Conservation (phyloP, 2,888 invertebrate species). For the Rhodophaea formosa region DNA sequence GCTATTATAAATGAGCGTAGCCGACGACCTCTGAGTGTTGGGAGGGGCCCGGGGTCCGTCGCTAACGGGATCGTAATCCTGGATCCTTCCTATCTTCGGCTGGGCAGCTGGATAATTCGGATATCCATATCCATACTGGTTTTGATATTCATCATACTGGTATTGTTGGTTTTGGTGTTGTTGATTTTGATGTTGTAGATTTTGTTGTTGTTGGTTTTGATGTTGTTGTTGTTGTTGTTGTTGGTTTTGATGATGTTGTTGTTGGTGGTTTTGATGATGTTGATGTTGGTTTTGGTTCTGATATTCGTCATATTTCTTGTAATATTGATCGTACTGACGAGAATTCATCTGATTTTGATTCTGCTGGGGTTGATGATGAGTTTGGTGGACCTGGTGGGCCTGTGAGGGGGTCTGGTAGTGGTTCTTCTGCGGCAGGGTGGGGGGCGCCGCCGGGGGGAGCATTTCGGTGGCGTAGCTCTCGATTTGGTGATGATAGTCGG, state of each 20-base stretch:
- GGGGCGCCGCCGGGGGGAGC: slow-evolving; percentile 53
- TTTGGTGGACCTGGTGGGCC: slow-evolving; percentile 36
- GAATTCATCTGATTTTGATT: slow-evolving; percentile 31
- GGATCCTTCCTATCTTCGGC: slow-evolving; percentile 86
- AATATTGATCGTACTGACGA: slow-evolving; percentile 41
- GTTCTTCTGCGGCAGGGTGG: slow-evolving; percentile 63
- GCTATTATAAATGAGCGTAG: slow-evolving; percentile 91
- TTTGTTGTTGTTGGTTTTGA: slow-evolving; percentile 37
- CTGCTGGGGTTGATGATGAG: slow-evolving; percentile 31
- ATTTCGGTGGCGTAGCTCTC: slow-evolving; percentile 74
- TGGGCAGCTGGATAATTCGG: slow-evolving; percentile 48
- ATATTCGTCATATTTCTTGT: slow-evolving; percentile 34
- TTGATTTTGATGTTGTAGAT: slow-evolving; percentile 30
- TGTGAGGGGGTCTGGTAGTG: slow-evolving; percentile 62
- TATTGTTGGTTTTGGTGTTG: slow-evolving; percentile 24
- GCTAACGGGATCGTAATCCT: slow-evolving; percentile 89
- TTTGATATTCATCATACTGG: slow-evolving; percentile 40
- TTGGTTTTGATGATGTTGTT: slow-evolving; percentile 39
- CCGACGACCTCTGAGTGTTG: slow-evolving; percentile 88
- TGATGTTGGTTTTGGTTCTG: slow-evolving; percentile 34
- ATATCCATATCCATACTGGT: slow-evolving; percentile 40
- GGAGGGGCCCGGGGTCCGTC: slow-evolving; percentile 86
- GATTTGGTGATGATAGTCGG: slow-evolving; percentile 75
- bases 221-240: slow-evolving; percentile 30
- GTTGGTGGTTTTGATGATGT: slow-evolving; percentile 31